Conservation (phyloP, 64 coral and sea anemone genomes). For the Montipora capricornis region DNA sequence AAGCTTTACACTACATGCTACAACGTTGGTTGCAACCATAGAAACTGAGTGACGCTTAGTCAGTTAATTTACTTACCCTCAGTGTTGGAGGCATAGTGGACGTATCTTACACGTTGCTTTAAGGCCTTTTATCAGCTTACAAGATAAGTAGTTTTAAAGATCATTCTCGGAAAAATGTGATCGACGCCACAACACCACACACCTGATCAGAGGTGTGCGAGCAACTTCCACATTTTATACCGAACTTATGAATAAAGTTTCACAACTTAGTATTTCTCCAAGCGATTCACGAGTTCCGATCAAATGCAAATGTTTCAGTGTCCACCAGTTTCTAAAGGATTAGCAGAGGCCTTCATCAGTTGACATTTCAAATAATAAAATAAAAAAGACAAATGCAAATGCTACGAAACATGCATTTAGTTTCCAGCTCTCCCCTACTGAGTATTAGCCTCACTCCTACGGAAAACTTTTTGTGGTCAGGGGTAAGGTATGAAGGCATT, state of each 20-base stretch:
- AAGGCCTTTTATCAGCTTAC: neutral
- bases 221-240: neutral
- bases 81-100: slow-evolving; percentile 21
- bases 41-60: neutral
- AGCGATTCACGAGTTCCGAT: neutral
- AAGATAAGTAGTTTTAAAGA: neutral
- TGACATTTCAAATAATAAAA: no score
- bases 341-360: no score
- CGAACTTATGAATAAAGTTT: neutral
- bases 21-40: neutral
- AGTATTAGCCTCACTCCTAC: neutral
- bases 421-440: no score
- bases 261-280: neutral
- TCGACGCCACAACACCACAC: no score
- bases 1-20: neutral
- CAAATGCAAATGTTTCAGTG: neutral
- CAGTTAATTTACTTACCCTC: slow-evolving; percentile 10
- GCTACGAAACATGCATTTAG: no score
- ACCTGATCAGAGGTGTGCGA: neutral
- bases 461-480: neutral
- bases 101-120: neutral
- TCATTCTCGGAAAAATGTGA: neutral
- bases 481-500: no score
- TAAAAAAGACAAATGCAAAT: no score
- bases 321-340: no score